Base-by-base conservation (phyloP, 2,888 invertebrate species). In the Euzophera pinguis region DNA sequence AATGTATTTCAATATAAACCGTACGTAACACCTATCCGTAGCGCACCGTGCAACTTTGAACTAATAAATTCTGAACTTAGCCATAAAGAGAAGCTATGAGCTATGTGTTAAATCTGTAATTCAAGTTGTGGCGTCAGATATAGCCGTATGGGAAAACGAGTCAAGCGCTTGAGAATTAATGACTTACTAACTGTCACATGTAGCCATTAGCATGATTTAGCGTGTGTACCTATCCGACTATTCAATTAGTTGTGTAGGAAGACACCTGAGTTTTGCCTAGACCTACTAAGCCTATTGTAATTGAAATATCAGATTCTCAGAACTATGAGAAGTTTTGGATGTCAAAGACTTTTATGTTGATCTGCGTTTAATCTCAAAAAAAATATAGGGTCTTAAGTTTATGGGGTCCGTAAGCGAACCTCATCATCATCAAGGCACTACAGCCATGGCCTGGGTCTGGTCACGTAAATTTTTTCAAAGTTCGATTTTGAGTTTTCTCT, bases 41-140 rank as follows among this genome's bases (percentile, higher is more conserved):
- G 29, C 12, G 12, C 32, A 1, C 12, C 47, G 34, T 16, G 34
- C 13, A 71, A 61, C 5, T 71, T 69, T 52, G 58, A 49, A 58
- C 62, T 61, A 58, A 71, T 77, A 76, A 74, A 76, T 78, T 72
- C 56, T 47, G 51, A 76, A 73, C 71, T 74, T 75, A 53, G 61
- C 55, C 59, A 63, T 67, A 69, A 67, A 71, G 37, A 10, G 34
- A 9, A 37, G 37, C 37, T 27, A 43, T 27, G 42, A 43, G 13
- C 22, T 12, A 4, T 34, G 16, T 17, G 12, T 7, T 47, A 16
- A 47, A 37, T 47, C 48, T 48, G 48, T 48, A 12, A 48, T 48
- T 48, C 47, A 47, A 47, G 35, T 47, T 47, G 35, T 22, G 12
- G 22, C 12, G n/a, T 35, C n/a, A 38, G 10, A 47, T 29, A 48